Evolutionary conservation across 2,113 vertebrate genomes (phyloP).

Genomic region (Gnathonemus longibarbis): DNA sequence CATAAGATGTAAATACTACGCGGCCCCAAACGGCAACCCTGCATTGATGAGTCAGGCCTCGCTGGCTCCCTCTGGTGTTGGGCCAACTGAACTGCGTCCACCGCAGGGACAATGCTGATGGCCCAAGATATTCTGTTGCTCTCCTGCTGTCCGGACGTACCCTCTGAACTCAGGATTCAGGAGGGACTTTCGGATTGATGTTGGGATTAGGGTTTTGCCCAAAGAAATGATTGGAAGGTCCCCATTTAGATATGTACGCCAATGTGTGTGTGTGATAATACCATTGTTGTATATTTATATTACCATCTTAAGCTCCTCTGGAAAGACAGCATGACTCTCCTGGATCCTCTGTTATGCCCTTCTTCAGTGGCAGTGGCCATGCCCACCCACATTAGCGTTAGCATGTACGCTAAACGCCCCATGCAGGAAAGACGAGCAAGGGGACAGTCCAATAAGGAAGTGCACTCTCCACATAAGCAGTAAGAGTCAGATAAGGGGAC

Average conservation of each 20-base stretch:
- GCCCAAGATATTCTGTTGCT: neutral
- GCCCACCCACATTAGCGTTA: neutral
- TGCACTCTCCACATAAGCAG: neutral
- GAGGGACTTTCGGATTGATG: neutral
- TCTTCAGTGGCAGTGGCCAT: neutral
- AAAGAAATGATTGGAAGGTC: neutral
- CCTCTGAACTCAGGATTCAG: neutral
- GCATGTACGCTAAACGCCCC: neutral
- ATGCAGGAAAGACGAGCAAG: neutral
- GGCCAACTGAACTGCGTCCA: neutral
- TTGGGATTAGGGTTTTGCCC: neutral
- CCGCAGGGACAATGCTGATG: neutral
- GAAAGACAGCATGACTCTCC: constrained; percentile 43
- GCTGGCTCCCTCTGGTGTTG: constrained; percentile 5
- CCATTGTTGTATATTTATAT: constrained; percentile 49
- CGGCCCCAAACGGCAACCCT: neutral
- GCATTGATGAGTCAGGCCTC: neutral
- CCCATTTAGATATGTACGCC: neutral
- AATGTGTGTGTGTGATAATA: constrained; percentile 35
- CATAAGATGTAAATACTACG: neutral
- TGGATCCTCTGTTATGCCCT: constrained; percentile 41
- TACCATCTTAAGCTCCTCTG: constrained; percentile 41
- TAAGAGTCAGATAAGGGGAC: neutral
- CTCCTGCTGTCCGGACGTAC: neutral
- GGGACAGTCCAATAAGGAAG: neutral